Percentiles rank a stretch among this genome's conserved stretches.
phyloP scores from a whole-genome alignment of 2,113 vertebrate genomes.

The Macquaria australasica region DNA sequence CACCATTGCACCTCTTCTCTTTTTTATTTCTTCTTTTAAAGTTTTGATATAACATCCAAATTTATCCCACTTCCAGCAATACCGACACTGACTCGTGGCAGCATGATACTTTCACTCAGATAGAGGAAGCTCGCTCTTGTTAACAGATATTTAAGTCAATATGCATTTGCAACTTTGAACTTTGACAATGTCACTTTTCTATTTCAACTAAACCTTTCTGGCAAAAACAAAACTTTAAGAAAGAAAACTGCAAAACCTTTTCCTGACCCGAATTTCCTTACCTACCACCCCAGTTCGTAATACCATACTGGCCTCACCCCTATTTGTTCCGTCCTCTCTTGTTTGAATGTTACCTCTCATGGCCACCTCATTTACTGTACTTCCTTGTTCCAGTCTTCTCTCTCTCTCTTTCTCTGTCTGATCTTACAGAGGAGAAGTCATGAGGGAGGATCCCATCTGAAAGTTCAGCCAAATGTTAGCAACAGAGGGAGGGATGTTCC shows the following conservation, averaged over 20 bases:
- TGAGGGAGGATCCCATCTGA: slow-evolving; percentile 94
- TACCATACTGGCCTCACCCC: not conserved
- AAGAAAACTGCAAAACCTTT: not conserved
- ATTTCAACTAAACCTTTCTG: not conserved
- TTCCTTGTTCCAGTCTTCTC: slow-evolving; percentile 30
- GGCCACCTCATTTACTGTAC: slow-evolving; percentile 11
- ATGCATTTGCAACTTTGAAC: not conserved
- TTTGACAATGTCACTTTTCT: not conserved
- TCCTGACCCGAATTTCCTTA: not conserved
- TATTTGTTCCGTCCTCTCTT: slow-evolving; percentile 1
- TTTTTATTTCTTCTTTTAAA: not conserved
- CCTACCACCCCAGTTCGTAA: not conserved
- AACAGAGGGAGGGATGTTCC: slow-evolving; percentile 90
- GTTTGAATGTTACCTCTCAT: slow-evolving; percentile 26
- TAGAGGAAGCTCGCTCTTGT: not conserved
- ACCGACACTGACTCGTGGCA: not conserved
- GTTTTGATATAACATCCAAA: not conserved
- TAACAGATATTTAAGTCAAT: slow-evolving; percentile 9
- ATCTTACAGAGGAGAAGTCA: slow-evolving; percentile 85
- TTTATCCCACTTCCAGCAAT: not conserved
- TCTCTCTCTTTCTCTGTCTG: slow-evolving; percentile 55
- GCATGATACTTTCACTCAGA: not conserved
- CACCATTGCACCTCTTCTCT: not conserved
- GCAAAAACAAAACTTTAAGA: not conserved
- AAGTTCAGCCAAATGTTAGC: slow-evolving; percentile 99